phyloP scores from a whole-genome alignment of 2,113 vertebrate species.

The Hucho hucho region DNA sequence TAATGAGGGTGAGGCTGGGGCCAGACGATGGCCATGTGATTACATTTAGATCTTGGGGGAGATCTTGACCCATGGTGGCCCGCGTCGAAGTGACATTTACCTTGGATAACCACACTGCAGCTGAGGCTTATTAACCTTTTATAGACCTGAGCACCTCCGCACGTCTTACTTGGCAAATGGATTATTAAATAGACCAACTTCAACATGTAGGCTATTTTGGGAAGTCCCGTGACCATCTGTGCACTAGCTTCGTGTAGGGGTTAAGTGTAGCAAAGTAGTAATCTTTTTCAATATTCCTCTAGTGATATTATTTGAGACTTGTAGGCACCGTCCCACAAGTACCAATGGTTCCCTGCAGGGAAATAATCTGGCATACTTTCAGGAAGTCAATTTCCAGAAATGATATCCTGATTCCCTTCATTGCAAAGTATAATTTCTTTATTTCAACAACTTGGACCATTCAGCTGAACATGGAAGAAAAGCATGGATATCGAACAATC shows the following conservation, averaged over 20 bases:
- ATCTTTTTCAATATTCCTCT: not conserved
- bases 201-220: conserved; percentile 58
- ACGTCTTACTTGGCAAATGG: conserved; percentile 76
- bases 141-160: conserved; percentile 70
- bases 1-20: conserved; percentile 79
- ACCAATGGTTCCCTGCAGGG: not conserved
- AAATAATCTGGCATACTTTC: not conserved
- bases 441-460: too few species aligned
- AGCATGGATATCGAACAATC: too few species aligned
- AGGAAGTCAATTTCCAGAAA: not conserved
- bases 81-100: conserved; percentile 82
- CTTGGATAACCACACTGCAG: conserved; percentile 75
- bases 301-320: not conserved
- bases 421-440: not conserved
- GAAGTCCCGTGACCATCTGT: conserved; percentile 52
- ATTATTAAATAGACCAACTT: conserved; percentile 78
- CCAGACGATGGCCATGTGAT: conserved; percentile 73
- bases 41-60: conserved; percentile 82
- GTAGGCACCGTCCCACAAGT: not conserved
- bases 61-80: conserved; percentile 77
- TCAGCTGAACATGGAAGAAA: too few species aligned
- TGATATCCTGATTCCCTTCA: not conserved
- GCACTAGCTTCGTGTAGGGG: conserved; percentile 35
- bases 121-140: conserved; percentile 81
- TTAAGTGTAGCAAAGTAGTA: conserved; percentile 31